Conservation (phyloP, 2,113 vertebrate species). For the Eupsittula cactorum region DNA sequence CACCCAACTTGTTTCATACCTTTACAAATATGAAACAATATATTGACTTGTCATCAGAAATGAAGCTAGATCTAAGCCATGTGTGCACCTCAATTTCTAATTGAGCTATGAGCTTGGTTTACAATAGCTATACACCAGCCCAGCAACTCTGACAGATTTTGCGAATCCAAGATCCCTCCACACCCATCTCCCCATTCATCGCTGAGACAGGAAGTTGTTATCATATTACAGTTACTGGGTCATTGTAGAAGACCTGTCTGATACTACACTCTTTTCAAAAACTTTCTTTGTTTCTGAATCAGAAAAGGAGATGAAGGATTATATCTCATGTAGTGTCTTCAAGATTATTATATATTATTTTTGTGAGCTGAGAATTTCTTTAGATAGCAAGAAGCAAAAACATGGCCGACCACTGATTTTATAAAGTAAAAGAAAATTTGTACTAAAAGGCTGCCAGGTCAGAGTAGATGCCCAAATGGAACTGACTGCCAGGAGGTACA, state of each 20-base stretch:
- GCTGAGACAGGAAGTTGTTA: not conserved
- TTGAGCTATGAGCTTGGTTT: not conserved
- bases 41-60: not conserved
- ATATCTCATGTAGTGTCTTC: not conserved
- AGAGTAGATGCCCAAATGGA: not conserved
- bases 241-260: not conserved
- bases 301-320: not conserved
- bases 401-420: not conserved
- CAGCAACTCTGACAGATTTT: not conserved
- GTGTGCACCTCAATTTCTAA: not conserved
- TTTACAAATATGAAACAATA: not conserved
- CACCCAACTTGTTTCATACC: not conserved
- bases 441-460: not conserved
- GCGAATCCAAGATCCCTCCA: not conserved
- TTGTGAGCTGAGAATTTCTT: not conserved
- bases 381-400: not conserved
- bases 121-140: not conserved
- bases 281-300: not conserved
- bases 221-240: not conserved
- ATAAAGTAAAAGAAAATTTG: not conserved
- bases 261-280: not conserved
- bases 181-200: fast-evolving
- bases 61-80: not conserved
- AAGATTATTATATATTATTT: not conserved
- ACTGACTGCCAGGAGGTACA: not conserved